phyloP scores from a whole-genome alignment of 2,888 invertebrate genomes.

The Amphipyra berbera region DNA sequence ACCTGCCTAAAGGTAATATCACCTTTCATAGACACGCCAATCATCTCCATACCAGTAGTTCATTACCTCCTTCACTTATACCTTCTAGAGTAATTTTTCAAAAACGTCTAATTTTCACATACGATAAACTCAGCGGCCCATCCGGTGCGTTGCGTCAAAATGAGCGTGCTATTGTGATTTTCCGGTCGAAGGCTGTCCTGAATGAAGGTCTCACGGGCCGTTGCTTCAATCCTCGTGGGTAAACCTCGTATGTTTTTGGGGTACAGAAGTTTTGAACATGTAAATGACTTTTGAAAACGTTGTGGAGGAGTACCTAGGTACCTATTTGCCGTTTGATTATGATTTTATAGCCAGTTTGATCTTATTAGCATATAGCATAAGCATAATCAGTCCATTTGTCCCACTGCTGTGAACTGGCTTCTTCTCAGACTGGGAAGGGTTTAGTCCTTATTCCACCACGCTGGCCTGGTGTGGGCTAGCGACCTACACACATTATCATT shows the following conservation, averaged over 20 bases:
- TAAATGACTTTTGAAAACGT: background rate
- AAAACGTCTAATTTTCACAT: constrained; percentile 33
- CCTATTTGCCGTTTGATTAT: no score
- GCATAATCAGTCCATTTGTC: no score
- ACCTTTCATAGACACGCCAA: background rate
- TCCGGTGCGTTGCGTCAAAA: constrained; percentile 54
- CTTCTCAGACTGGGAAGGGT: no score
- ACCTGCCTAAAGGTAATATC: no score
- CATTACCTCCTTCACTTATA: constrained; percentile 1
- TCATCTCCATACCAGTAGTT: background rate
- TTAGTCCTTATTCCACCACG: no score
- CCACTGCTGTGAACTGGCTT: no score
- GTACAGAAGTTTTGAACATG: constrained; percentile 1
- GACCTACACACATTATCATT: no score
- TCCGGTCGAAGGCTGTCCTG: constrained; percentile 60
- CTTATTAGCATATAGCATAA: no score
- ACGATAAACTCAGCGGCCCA: constrained; percentile 29
- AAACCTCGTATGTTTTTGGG: constrained; percentile 2
- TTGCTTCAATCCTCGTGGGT: constrained; percentile 27
- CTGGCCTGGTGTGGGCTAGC: no score
- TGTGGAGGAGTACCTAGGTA: background rate
- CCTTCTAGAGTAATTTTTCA: constrained; percentile 2
- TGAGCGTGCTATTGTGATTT: constrained; percentile 67
- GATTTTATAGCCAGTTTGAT: no score
- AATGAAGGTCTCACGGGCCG: constrained; percentile 57